Conservation (phyloP, 2,888 invertebrate species). For the Orthosia gothica region DNA sequence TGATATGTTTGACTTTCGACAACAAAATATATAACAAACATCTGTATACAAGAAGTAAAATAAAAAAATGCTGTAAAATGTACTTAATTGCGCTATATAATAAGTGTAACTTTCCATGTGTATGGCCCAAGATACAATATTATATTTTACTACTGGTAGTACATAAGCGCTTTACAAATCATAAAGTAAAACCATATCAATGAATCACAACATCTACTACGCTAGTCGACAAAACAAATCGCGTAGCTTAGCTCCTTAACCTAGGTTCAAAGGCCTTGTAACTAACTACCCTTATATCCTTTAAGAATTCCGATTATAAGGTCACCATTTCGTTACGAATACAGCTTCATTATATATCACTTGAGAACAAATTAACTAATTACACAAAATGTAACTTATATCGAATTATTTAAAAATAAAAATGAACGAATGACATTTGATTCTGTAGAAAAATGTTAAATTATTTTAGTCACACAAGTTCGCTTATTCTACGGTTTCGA, state of each 20-base stretch:
- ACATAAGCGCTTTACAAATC: constrained; percentile 75
- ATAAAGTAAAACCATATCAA: constrained; percentile 77
- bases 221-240: constrained; percentile 81
- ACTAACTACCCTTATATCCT: constrained; percentile 90
- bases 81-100: constrained; percentile 77
- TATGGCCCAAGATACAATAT: constrained; percentile 81
- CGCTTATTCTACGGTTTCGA: constrained; percentile 86
- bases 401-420: constrained; percentile 77
- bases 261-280: constrained; percentile 89
- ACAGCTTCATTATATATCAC: constrained; percentile 89
- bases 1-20: constrained; percentile 78
- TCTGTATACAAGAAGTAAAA: constrained; percentile 68
- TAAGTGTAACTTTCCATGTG: constrained; percentile 78
- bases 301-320: constrained; percentile 89
- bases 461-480: constrained; percentile 87
- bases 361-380: constrained; percentile 87
- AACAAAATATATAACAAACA: constrained; percentile 71
- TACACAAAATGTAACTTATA: constrained; percentile 81
- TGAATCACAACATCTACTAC: constrained; percentile 82
- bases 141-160: constrained; percentile 71
- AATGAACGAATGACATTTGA: constrained; percentile 77
- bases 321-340: constrained; percentile 89
- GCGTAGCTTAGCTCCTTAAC: constrained; percentile 84
- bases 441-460: constrained; percentile 88
- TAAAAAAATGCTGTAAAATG: constrained; percentile 78